Conservation (phyloP, 2,888 invertebrate genomes). For the Caenorhabditis sp. region DNA sequence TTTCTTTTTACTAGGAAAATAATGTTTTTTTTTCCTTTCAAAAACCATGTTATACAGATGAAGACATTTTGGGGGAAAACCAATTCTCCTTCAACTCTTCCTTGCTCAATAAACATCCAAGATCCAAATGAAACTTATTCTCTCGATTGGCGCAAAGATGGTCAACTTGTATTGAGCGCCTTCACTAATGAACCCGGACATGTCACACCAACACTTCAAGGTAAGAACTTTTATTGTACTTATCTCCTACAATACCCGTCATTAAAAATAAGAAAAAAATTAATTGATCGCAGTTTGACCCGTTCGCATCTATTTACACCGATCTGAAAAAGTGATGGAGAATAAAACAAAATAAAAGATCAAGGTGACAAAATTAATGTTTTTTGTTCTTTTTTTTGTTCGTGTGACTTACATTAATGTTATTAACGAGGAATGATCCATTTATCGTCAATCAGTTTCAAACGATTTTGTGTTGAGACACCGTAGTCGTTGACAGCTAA, state of each 20-base stretch:
- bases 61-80: slow-evolving; percentile 56
- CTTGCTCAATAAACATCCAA: slow-evolving; percentile 42
- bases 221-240: slow-evolving; percentile 27
- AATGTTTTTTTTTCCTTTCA: not conserved
- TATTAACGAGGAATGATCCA: slow-evolving; percentile 22
- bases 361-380: not conserved
- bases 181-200: slow-evolving; percentile 56
- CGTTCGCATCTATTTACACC: not conserved
- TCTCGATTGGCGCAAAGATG: slow-evolving; percentile 62
- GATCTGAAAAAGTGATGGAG: not conserved
- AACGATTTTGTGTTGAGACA: slow-evolving; percentile 14
- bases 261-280: not conserved
- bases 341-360: not conserved
- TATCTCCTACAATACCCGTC: not conserved
- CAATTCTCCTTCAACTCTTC: slow-evolving; percentile 50
- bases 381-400: not conserved
- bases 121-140: slow-evolving; percentile 45
- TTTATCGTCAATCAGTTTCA: slow-evolving; percentile 9
- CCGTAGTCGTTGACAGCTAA: slow-evolving; percentile 42
- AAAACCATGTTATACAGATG: slow-evolving; percentile 41
- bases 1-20: too few species aligned
- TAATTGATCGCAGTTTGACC: not conserved
- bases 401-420: slow-evolving; percentile 10
- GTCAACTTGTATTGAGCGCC: slow-evolving; percentile 56
- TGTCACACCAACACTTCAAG: slow-evolving; percentile 54